A percentile compares a stretch with the other conserved stretches of the same genome.
Conservation (phyloP, 2,888 invertebrate genomes). For the Pomacea canaliculata region DNA sequence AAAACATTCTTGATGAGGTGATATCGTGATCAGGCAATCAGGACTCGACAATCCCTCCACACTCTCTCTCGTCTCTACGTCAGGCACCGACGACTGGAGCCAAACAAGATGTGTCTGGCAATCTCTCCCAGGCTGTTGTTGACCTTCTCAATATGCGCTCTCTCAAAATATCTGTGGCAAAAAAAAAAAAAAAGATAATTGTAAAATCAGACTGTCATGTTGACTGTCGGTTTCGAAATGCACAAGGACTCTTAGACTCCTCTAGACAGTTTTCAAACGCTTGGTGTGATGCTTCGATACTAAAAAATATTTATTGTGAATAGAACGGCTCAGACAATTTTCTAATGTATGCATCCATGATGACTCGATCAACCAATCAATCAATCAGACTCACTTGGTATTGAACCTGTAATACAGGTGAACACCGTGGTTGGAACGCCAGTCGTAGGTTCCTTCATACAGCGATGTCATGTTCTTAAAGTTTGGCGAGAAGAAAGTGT, state of each 20-base stretch:
- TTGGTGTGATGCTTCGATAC: too few relatives aligned
- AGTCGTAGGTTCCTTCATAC: neutral
- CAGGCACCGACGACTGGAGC: neutral
- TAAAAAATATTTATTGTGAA: too few relatives aligned
- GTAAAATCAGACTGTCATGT: too few relatives aligned
- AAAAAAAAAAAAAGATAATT: neutral
- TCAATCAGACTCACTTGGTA: neutral
- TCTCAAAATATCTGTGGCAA: neutral
- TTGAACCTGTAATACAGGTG: neutral
- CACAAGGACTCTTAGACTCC: too few relatives aligned
- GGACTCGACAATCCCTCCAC: too few relatives aligned
- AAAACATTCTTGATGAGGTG: too few relatives aligned
- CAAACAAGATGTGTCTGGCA: neutral
- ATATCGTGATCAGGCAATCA: too few relatives aligned
- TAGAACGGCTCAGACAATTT: too few relatives aligned
- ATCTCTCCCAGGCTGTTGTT: slow-evolving; percentile 1
- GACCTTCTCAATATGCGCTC: neutral
- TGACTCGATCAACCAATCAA: too few relatives aligned
- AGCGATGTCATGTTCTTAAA: neutral
- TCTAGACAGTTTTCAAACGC: too few relatives aligned
- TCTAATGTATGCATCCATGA: too few relatives aligned
- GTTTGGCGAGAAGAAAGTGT: neutral
- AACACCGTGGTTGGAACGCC: neutral
- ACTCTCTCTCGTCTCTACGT: neutral
- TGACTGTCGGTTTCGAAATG: too few relatives aligned